A percentile compares a stretch with the other conserved stretches of the same genome.
phyloP scores from a whole-genome alignment of 2,797 vertebrate species.

The Acanthurus leucopareius region DNA sequence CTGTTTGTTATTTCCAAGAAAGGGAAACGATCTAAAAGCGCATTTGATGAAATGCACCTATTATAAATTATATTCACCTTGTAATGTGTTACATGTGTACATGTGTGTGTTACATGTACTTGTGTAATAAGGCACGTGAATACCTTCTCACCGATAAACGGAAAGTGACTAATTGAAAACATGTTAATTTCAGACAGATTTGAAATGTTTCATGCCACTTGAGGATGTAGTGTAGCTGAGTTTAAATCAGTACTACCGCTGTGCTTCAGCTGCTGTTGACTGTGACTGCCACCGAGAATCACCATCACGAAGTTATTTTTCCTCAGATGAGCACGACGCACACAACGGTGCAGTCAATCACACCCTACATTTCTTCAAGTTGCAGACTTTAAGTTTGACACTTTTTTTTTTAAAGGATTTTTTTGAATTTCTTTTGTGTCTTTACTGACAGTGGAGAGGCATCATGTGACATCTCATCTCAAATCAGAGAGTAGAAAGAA shows the following conservation, averaged over 20 bases:
- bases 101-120: too few relatives aligned
- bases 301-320: neutral
- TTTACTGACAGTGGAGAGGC: neutral
- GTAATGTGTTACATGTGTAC: too few relatives aligned
- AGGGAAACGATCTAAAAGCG: too few relatives aligned
- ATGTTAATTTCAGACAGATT: neutral
- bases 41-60: too few relatives aligned
- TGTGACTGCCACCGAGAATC: slow-evolving; percentile 4
- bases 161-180: neutral
- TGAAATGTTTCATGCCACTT: neutral
- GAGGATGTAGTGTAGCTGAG: neutral
- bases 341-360: slow-evolving; percentile 18
- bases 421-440: neutral
- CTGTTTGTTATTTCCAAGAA: too few relatives aligned
- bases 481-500: slow-evolving; percentile 26
- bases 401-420: neutral
- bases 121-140: neutral
- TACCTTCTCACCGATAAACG: neutral
- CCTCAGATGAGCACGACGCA: slow-evolving; percentile 6
- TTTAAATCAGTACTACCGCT: neutral
- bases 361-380: neutral
- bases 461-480: slow-evolving; percentile 18
- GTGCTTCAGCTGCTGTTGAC: slow-evolving; percentile 21
- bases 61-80: too few relatives aligned
- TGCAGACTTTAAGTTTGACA: neutral